Base-by-base conservation (phyloP, 1,140 invertebrate species). In the Lepidostoma basale region DNA sequence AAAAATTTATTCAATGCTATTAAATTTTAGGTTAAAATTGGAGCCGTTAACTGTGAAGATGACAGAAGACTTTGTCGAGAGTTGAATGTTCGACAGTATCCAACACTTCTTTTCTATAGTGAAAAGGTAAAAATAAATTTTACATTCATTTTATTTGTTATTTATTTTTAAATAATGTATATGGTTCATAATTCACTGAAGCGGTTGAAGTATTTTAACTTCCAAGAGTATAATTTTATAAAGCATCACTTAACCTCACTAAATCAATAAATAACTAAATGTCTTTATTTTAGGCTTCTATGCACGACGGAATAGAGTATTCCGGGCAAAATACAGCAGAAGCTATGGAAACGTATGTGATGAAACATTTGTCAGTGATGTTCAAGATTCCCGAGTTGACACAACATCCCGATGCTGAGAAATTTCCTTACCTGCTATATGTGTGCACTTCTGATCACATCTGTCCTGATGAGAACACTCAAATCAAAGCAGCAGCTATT, bases 1-100 rank as follows among this genome's bases (percentile, higher is more conserved):
- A n/a, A n/a, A n/a, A n/a, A n/a, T n/a, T n/a, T n/a, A n/a, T n/a
- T n/a, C n/a, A n/a, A n/a, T n/a, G n/a, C n/a, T 22, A 10, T 39
- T 23, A 3, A 28, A 20, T 64, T 49, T 25, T 18, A 73, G 71
- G 60, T 73, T 9, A 73, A 73, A 70, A 73, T 73, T 25, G 92
- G 89, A n/a, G 92, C 91, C 62, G 88, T 94, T 0, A 93, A 94
- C 77, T 94, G 92, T 81, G 89, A 89, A 77, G 89, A 91, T 75
- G 89, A 93, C 70, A 89, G 87, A 81, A 75, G 83, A 40, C 76
- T 94, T 20, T 94, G 92, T 78, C 81, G 84, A 62, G 78, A 86
- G 74, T 81, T 90, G 75, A 81, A 85, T 28, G 88, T 93, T 47
- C 78, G 79, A 42, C 86, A 85, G 16, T 94, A 92, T 79, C 92